Base-by-base conservation (phyloP, 2,888 invertebrate genomes). In the Lumbricus terrestris region DNA sequence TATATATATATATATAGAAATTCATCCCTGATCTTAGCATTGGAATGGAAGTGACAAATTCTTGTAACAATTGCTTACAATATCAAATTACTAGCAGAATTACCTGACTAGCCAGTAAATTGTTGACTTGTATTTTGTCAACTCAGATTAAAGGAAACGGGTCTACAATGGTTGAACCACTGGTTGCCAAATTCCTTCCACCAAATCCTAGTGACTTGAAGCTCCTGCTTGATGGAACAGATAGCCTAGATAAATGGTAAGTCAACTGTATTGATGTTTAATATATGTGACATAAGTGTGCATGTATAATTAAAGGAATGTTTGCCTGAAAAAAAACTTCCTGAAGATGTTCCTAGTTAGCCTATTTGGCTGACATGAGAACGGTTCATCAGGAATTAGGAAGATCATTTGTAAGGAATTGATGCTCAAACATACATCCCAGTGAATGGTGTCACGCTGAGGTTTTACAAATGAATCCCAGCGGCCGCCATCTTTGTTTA, bases 231-330 rank as follows among this genome's bases (percentile, higher is more conserved):
- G 89, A 90, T n/a, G 91, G 90, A 47, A 90, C 90, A 23, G 88
- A 88, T 33, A 69, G 89, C 33, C 38, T 90, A 38, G 90, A 91
- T 89, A 88, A 91, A 33, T 42, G 88, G 91, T 91, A 83, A 90
- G 91, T 88, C 35, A 69, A 69, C 29, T n/a, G 4, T 69, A n/a
- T 16, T 8, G 20, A 23, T 47, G 47, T 20, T 47, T 47, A 47
- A n/a, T 69, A 6, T n/a, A 29, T 69, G 11, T 69, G 69, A 69
- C 69, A n/a, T 16, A 69, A n/a, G 18, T 15, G 15, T 47, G 47
- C 18, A 18, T 47, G 69, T 69, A 69, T 23, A 23, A n/a, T n/a
- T n/a, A n/a, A n/a, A n/a, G n/a, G n/a, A n/a, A 5, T 47, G 3
- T 47, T 23, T 47, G 3, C 8, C 20, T 23, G 20, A 23, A 0